Conservation (phyloP, 2,797 vertebrate genomes). For the Lagocephalus sceleratus region DNA sequence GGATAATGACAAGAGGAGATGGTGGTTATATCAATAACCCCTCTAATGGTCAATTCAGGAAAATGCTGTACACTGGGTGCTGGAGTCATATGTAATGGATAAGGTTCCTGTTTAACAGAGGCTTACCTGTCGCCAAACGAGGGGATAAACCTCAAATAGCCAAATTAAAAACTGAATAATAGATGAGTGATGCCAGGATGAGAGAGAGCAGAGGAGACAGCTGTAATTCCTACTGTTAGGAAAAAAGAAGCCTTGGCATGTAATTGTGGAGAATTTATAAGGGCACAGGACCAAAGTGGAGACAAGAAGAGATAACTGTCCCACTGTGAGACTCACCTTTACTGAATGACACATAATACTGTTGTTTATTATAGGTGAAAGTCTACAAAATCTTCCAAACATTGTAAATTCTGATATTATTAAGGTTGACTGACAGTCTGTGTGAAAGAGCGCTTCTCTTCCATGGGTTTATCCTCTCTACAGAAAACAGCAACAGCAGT, state of each 20-base stretch:
- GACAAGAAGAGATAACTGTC: constrained; percentile 51
- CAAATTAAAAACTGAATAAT: constrained; percentile 86
- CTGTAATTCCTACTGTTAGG: constrained; percentile 74
- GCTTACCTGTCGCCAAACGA: constrained; percentile 76
- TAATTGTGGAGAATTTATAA: constrained; percentile 74
- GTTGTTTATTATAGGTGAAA: constrained; percentile 53
- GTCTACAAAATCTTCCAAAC: constrained; percentile 64
- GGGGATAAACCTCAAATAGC: constrained; percentile 80
- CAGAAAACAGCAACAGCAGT: constrained; percentile 54
- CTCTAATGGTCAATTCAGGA: constrained; percentile 78
- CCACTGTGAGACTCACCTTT: constrained; percentile 61
- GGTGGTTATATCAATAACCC: constrained; percentile 78
- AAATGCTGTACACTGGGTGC: constrained; percentile 72
- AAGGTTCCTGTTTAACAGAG: constrained; percentile 77
- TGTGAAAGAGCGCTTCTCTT: constrained; percentile 43
- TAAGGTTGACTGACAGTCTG: constrained; percentile 55
- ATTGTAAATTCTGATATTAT: constrained; percentile 65
- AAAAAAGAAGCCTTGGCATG: constrained; percentile 55
- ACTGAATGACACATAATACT: constrained; percentile 56
- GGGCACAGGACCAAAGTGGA: constrained; percentile 55
- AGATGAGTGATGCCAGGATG: constrained; percentile 78
- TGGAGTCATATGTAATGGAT: constrained; percentile 79
- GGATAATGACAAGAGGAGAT: constrained; percentile 72
- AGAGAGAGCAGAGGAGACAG: constrained; percentile 72
- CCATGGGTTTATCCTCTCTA: constrained; percentile 39